Percentiles rank a stretch among this genome's conserved stretches.
These are phyloP conservation scores for Percopsis transmontana DNA, from an alignment of 2,113 vertebrate species.

Conservation along the genomic window DNA sequence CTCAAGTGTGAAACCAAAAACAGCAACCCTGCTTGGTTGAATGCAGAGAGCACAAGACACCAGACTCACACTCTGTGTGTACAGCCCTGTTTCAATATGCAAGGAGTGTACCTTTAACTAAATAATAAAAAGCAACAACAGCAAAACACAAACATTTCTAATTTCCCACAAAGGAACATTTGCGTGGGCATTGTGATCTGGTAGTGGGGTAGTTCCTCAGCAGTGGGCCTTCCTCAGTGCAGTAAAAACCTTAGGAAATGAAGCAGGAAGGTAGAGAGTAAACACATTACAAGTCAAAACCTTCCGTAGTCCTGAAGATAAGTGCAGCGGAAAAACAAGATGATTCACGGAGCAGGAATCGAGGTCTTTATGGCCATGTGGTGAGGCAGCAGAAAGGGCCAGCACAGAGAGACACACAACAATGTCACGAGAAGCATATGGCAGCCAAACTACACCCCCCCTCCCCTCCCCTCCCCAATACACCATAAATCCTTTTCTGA, in stretches of 20 bases:
- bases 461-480: conserved; percentile 14
- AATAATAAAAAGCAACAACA: too few species aligned
- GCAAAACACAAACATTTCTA: too few species aligned
- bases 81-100: too few species aligned
- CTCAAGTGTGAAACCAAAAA: too few species aligned
- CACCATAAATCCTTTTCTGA: conserved; percentile 13
- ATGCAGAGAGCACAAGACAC: too few species aligned
- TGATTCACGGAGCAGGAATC: conserved; percentile 20
- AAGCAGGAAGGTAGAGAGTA: conserved; percentile 19
- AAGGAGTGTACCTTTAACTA: too few species aligned
- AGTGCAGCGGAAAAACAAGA: conserved; percentile 18
- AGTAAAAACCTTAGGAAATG: neutral
- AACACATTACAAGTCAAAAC: conserved; percentile 23
- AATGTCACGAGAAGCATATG: conserved; percentile 3
- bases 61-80: too few species aligned
- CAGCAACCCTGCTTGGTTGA: too few species aligned
- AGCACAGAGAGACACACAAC: neutral
- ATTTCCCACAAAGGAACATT: too few species aligned
- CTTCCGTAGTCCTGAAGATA: neutral
- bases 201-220: too few species aligned
- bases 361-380: conserved; percentile 7
- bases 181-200: too few species aligned
- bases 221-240: too few species aligned
- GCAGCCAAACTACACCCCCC: conserved; percentile 33
- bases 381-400: conserved; percentile 4